Evolutionary conservation across 2,797 vertebrate genomes (phyloP).

Genomic region (Smutsia gigantea): DNA sequence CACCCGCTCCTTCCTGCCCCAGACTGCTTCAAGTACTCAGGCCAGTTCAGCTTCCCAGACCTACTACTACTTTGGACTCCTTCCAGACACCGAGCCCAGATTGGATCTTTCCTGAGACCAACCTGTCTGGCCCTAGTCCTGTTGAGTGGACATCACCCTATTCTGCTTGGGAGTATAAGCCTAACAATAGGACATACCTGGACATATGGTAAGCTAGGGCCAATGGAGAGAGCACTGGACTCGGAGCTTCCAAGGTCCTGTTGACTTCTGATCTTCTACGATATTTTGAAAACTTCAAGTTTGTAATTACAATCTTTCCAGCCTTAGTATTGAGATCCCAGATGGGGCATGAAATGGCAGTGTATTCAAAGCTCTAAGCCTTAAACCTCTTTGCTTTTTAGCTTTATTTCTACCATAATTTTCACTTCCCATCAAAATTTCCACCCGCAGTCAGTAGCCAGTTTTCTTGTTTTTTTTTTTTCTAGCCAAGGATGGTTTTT

Average conservation of each 20-base stretch:
- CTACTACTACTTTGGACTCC: neutral
- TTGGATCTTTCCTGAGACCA: neutral
- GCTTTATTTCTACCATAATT: neutral
- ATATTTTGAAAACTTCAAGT: conserved; percentile 13
- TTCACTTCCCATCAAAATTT: conserved; percentile 40
- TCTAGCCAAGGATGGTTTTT: conserved; percentile 44
- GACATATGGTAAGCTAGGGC: neutral
- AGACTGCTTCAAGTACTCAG: neutral
- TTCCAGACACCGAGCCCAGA: neutral
- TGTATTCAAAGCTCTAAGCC: neutral
- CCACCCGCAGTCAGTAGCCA: neutral
- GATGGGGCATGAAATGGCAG: neutral
- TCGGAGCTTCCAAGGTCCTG: neutral
- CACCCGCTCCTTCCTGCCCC: neutral
- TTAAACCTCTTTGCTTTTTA: neutral
- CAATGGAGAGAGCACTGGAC: neutral
- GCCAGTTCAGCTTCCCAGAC: neutral
- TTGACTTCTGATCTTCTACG: neutral
- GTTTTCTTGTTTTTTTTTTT: neutral
- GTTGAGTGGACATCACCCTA: neutral
- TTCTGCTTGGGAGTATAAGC: neutral
- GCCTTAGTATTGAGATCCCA: neutral
- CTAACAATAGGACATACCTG: rapidly evolving
- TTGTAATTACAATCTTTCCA: neutral
- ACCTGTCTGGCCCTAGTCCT: neutral